Percentiles rank a stretch among this genome's conserved stretches.
Evolutionary conservation across 2,888 invertebrate species (phyloP).

Genomic region (Sphinx pinastri): DNA sequence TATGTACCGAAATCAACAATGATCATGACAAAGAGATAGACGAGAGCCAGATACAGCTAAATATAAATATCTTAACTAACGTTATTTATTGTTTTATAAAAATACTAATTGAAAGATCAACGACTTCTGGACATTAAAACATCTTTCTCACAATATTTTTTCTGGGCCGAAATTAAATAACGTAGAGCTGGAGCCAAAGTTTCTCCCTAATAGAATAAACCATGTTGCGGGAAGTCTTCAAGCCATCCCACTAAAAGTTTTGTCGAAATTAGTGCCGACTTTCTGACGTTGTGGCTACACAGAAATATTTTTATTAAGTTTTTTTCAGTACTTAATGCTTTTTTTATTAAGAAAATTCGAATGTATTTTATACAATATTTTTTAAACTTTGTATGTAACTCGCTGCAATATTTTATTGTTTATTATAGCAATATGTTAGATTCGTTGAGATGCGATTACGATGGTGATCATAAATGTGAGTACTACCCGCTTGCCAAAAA

Average conservation of each 20-base stretch:
- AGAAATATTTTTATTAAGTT: neutral
- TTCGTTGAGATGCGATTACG: too few relatives aligned
- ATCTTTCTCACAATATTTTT: slow-evolving; percentile 14
- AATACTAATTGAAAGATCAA: neutral
- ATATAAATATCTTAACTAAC: too few relatives aligned
- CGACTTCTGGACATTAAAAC: neutral
- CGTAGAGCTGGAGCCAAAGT: neutral
- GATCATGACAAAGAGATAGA: too few relatives aligned
- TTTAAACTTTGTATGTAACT: too few relatives aligned
- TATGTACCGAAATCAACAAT: too few relatives aligned
- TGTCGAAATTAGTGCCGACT: neutral
- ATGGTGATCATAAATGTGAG: too few relatives aligned
- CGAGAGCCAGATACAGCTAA: too few relatives aligned
- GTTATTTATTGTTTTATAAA: neutral
- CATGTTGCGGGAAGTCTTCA: slow-evolving; percentile 9
- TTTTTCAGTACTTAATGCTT: too few relatives aligned
- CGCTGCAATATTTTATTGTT: neutral
- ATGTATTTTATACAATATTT: neutral
- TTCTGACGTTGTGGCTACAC: neutral
- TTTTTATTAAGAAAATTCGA: too few relatives aligned
- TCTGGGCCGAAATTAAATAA: slow-evolving; percentile 5
- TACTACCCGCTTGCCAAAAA: too few relatives aligned
- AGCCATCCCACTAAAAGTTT: neutral
- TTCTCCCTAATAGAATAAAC: slow-evolving; percentile 4
- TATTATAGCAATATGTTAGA: neutral